phyloP scores from a whole-genome alignment of 30 jellyfish, hydroid and myxozoan genomes.

The Aurelia coerulea region DNA sequence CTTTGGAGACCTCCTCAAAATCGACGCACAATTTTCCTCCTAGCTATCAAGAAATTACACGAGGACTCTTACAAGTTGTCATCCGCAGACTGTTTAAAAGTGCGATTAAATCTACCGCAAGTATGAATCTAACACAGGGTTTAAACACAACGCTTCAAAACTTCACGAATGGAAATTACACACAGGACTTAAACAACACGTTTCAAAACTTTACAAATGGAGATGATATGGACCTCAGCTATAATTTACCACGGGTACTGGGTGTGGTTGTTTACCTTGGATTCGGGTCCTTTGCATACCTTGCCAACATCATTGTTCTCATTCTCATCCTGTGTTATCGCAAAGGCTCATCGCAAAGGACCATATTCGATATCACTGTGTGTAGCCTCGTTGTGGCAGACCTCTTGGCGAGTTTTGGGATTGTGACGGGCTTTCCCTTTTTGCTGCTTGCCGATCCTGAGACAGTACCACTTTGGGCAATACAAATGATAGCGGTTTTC shows the following conservation, averaged over 20 bases:
- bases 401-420: background rate
- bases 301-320: constrained; percentile 37
- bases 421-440: constrained; percentile 11
- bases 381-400: constrained; percentile 53
- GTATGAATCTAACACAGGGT: no score
- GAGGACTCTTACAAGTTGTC: no score
- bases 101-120: no score
- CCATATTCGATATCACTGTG: constrained; percentile 47
- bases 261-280: constrained; percentile 5
- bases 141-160: no score
- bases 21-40: no score
- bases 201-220: no score
- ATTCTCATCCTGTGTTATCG: background rate
- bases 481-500: background rate
- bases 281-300: constrained; percentile 22
- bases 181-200: no score
- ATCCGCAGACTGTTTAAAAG: no score
- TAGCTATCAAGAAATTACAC: no score
- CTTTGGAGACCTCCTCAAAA: no score
- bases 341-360: constrained; percentile 2
- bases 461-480: background rate
- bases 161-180: no score
- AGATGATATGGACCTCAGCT: no score
- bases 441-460: background rate
- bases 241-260: background rate